Evolutionary conservation across 2,797 vertebrate species (phyloP), one percentile per base, ranked within the genome.

Genomic region (Zonotrichia albicollis): DNA sequence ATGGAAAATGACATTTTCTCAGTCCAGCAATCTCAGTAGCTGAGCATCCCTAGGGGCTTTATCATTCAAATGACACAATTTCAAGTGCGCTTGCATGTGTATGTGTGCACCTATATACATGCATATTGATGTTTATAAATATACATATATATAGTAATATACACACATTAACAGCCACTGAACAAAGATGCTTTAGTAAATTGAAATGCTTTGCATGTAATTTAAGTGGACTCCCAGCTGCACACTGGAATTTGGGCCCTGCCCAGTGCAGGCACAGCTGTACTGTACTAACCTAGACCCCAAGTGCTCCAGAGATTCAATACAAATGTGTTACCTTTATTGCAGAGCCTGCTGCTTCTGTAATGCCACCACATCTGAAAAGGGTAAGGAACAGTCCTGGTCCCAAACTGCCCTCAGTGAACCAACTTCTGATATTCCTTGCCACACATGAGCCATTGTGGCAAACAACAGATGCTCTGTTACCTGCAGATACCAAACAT

Each of bases 91-190:
- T 75, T 1, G 0, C 29, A 7, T 26, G 7, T 58, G 34, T 32
- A 29, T 53, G 78, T 70, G 40, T 34, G 32, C 18, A 15, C 23
- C 62, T 93, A 94, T 93, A 93, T 83, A 95, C 80, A 89, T 65
- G 86, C 42, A 84, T 79, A 93, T 17, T 73, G 42, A 32, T 86
- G 34, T 57, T 75, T 84, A 84, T 50, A 76, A 76, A 76, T 84
- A 89, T 43, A 82, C 88, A 93, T 89, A 84, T 90, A 90, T 73
- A 87, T 76, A 95, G 60, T 48, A 82, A 73, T 45, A 55, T 22
- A 70, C 68, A 90, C 79, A 86, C 51, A 68, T 51, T 62, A 51
- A 68, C 38, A 90, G 68, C 38, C 42, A 65, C 74, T 57, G 66
- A 79, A 91, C 43, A 93, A 51, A 90, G 58, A 90, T 51, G 51